Percentiles rank a stretch among this genome's conserved stretches.
phyloP scores from a whole-genome alignment of 2,113 vertebrate species.

The Polyodon spathula region DNA sequence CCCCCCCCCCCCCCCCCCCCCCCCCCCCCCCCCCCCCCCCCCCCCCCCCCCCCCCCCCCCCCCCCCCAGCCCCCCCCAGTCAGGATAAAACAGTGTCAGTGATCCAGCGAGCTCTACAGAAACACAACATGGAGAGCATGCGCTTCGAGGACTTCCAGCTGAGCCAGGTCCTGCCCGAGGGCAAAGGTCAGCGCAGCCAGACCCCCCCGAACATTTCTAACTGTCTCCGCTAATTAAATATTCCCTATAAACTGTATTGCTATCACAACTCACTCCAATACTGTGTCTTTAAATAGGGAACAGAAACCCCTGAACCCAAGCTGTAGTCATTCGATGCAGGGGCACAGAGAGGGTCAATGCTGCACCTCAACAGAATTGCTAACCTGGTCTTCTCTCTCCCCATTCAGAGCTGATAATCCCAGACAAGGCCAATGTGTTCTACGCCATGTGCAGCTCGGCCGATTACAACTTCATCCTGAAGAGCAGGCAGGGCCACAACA shows the following conservation, averaged over 20 bases:
- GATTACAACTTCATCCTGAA: slow-evolving; percentile 65
- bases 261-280: no score
- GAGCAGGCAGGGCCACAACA: slow-evolving; percentile 33
- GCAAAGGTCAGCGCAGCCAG: slow-evolving; percentile 60
- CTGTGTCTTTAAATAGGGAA: no score
- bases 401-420: slow-evolving; percentile 69
- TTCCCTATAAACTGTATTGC: no score
- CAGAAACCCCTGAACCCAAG: no score
- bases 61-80: slow-evolving; percentile 43
- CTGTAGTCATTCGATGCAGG: no score
- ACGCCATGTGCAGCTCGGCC: slow-evolving; percentile 65
- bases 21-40: slow-evolving; percentile 31
- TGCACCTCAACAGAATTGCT: no score
- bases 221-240: no score
- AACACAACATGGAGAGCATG: slow-evolving; percentile 59
- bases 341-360: no score
- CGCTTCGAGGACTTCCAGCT: slow-evolving; percentile 56
- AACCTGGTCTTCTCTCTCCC: slow-evolving; percentile 10
- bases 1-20: neutral
- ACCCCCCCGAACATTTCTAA: no score
- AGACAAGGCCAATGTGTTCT: slow-evolving; percentile 74
- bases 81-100: slow-evolving; percentile 72
- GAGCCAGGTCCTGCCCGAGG: slow-evolving; percentile 59
- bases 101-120: slow-evolving; percentile 63
- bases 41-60: neutral